Base-by-base conservation (phyloP, 2,888 invertebrate species). In the Orthonychiurus folsomi region DNA sequence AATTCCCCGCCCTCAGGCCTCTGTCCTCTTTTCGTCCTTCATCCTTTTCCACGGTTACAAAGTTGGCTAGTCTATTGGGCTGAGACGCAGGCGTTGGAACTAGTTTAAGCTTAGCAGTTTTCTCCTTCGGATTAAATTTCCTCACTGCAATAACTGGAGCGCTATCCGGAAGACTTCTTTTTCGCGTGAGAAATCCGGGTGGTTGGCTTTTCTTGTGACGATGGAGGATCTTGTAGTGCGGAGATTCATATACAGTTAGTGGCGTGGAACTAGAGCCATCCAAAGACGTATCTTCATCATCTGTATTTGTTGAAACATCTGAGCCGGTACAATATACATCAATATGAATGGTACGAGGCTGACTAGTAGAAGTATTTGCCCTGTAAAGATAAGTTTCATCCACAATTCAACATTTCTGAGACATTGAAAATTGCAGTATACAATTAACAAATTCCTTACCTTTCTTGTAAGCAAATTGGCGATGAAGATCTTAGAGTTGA, bases 281-380 rank as follows among this genome's bases (percentile, higher is more conserved):
- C 48, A 74, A 77, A 71, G 67, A 63, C 21, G 65, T 65, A 18
- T 58, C 55, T 54, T 69, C 72, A 54, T 76, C 77, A 50, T 77
- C 77, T 18, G 70, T 69, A 26, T 67, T 69, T 5, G 69, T 65
- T n/a, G 70, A 66, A 2, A 61, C 63, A 47, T 79, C 80, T 1
- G 86, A 85, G 1, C 85, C 86, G 0, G 86, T 86, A 74, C 86
- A 86, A 73, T 86, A 86, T 2, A 86, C 86, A 76, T 86, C 86
- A 59, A 86, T 86, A 74, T 86, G 86, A 27, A 86, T 85, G 0
- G 86, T 86, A 62, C 86, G 80, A 15, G 84, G 83, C 73, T 78
- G 68, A 50, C 64, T 67, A 12, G 61, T 26, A 5, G 52, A 52
- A 48, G 48, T 48, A 21, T 52, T 52, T 52, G 52, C 37, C 15